Base-by-base conservation (phyloP, 2,113 vertebrate species). In the Rhinichthys klamathensis region DNA sequence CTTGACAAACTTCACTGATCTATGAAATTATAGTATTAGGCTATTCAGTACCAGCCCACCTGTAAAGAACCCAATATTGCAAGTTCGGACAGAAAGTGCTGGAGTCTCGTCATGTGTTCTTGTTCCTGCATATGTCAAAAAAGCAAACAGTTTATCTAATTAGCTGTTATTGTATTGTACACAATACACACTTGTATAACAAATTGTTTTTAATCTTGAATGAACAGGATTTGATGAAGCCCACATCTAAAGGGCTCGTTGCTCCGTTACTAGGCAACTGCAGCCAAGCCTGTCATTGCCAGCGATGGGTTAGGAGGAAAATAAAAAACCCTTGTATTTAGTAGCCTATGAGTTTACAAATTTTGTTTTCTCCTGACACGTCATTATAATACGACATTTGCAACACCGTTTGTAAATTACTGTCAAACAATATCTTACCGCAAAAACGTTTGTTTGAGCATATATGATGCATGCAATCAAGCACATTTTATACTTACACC, bases 31-130 rank as follows among this genome's bases (percentile, higher is more conserved):
- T 41, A 38, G 38, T 38, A 38, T 35, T 35, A 41, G 38, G 7
- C 38, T 41, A 41, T 6, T 41, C 2, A 46, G n/a, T 13, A 73
- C 12, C 46, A 25, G 87, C 65, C 35, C 67, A 95, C 94, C 95
- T 95, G 94, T 21, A 95, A 16, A 0, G 94, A 95, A 70, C 94
- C 94, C 1, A 95, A 90, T n/a, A 93, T 56, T 56, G 94, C 93
- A 88, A 95, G 88, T 79, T 95, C 94, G 23, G 83, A 90, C 21
- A 94, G 91, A 30, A 95, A 95, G 67, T 93, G 90, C 85, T 95
- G 92, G 76, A 94, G 91, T 61, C 88, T 95, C 90, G 79, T 92
- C 89, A 61, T 93, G 86, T 93, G 94, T 81, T 95, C 93, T 88
- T 79, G 85, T 75, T 95, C 94, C 81, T 82, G 79, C 63, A 93